Evolutionary conservation across 2,113 vertebrate species (phyloP).

Genomic region (Coryphaenoides rupestris): DNA sequence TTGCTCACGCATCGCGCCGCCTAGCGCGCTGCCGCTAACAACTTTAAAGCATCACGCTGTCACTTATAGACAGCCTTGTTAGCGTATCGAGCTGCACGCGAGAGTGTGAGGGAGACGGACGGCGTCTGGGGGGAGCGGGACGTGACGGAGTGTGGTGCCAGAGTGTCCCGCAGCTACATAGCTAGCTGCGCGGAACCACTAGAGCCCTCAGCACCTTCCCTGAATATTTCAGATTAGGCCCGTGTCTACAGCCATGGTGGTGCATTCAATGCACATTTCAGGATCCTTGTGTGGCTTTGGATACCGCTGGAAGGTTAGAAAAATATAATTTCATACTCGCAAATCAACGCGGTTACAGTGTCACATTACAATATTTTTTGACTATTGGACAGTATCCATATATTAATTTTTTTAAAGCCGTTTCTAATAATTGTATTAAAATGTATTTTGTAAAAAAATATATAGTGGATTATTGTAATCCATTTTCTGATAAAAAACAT

Average conservation of each 20-base stretch:
- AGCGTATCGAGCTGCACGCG: background rate
- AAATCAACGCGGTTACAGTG: no score
- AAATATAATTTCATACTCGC: no score
- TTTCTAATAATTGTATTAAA: background rate
- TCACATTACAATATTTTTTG: no score
- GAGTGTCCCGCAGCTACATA: background rate
- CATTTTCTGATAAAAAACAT: background rate
- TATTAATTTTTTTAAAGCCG: no score
- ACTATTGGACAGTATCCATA: no score
- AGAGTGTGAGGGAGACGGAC: background rate
- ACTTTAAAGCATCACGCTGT: background rate
- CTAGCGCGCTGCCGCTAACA: background rate
- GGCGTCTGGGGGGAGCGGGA: background rate
- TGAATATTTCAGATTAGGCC: background rate
- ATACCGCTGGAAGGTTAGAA: no score
- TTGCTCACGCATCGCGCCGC: conserved; percentile 26
- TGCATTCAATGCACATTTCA: background rate
- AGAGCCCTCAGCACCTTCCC: background rate
- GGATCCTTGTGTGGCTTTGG: background rate
- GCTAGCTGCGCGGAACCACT: no score
- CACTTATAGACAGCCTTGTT: background rate
- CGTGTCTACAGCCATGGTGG: background rate
- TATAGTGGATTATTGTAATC: no score
- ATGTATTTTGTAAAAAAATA: no score
- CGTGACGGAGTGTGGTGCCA: background rate